phyloP scores from a whole-genome alignment of 2,113 vertebrate species.

The Eclectus roratus region DNA sequence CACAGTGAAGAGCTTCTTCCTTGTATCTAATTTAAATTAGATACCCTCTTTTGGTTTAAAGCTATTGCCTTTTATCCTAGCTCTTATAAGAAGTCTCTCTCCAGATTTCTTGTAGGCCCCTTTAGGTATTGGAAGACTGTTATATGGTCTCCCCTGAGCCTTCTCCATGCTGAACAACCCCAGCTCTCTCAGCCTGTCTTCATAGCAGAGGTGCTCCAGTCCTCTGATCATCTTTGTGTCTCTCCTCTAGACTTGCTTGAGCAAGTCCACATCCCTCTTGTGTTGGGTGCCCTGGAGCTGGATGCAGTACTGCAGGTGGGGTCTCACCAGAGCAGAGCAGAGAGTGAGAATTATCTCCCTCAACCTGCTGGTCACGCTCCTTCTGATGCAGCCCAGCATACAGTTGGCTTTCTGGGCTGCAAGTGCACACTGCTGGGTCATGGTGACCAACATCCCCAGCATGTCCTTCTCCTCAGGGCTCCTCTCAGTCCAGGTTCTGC shows the following conservation, averaged over 20 bases:
- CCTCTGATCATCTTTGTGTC: not conserved
- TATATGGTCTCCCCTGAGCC: not conserved
- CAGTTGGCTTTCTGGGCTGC: not conserved
- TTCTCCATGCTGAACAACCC: not conserved
- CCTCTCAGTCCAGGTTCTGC: not conserved
- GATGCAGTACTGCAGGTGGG: not conserved
- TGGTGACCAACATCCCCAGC: not conserved
- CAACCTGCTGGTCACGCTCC: not conserved
- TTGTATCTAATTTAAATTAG: not conserved
- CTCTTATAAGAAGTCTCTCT: not conserved
- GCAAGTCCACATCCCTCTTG: not conserved
- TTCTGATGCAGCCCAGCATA: not conserved
- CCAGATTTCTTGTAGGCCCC: not conserved
- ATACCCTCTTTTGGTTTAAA: not conserved
- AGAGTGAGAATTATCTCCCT: not conserved
- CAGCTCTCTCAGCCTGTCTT: not conserved
- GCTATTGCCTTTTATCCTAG: not conserved
- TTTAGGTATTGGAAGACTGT: not conserved
- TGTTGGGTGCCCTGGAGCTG: not conserved
- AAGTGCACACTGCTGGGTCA: not conserved
- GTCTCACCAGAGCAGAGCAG: not conserved
- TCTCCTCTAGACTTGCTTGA: not conserved
- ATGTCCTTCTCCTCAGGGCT: not conserved
- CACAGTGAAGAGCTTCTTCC: not conserved
- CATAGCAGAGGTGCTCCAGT: not conserved